Conservation (phyloP, 2,797 vertebrate genomes). For the Dryobates pubescens region DNA sequence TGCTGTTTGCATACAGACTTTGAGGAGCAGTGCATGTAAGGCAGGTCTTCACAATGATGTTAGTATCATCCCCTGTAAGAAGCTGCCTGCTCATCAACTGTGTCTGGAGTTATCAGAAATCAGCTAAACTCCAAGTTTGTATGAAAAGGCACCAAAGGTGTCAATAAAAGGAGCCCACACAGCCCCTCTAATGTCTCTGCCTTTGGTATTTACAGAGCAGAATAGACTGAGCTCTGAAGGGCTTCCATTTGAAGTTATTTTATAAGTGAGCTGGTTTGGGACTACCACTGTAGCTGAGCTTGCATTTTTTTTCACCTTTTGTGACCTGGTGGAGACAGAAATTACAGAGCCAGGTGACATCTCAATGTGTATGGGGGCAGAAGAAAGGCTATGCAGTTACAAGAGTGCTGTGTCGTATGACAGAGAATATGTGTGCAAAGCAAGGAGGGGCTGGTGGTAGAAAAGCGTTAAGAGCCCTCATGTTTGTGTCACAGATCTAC, state of each 20-base stretch:
- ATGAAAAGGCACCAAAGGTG: neutral
- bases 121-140: neutral
- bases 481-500: neutral
- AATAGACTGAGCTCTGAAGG: neutral
- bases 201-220: neutral
- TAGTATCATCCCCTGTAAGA: neutral
- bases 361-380: neutral
- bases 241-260: conserved; percentile 1
- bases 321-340: neutral
- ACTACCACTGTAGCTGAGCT: neutral
- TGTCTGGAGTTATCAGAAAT: neutral
- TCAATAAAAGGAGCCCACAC: neutral
- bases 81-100: neutral
- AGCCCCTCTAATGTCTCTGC: neutral
- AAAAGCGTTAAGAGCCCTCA: neutral
- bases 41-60: neutral
- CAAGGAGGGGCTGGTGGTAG: neutral
- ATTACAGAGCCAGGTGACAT: neutral
- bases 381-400: conserved; percentile 23
- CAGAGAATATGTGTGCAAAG: neutral
- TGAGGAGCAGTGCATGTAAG: neutral
- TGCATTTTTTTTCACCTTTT: conserved; percentile 3
- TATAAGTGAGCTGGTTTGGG: neutral
- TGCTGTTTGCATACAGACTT: neutral
- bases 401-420: neutral